Percentiles rank a stretch among this genome's conserved stretches.
These are phyloP conservation scores for Spisula subtruncata DNA, from an alignment of 2,888 invertebrate species.

Conservation along the genomic window DNA sequence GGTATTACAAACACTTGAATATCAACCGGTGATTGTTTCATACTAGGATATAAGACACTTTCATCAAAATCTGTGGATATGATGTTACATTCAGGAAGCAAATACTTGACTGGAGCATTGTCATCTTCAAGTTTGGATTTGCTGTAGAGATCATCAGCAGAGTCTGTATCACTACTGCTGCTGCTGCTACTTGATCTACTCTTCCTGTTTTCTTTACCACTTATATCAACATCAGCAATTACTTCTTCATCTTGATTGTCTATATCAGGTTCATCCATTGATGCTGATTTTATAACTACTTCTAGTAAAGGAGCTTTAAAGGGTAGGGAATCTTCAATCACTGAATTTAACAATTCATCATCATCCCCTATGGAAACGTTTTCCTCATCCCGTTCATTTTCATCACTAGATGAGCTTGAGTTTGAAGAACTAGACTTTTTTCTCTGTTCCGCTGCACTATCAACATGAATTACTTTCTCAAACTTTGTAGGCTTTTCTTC, in stretches of 20 bases:
- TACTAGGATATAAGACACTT: conserved; percentile 27
- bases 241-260: not conserved
- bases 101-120: conserved; percentile 36
- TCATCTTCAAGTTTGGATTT: conserved; percentile 21
- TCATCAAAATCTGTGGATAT: conserved; percentile 39
- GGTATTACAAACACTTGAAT: conserved; percentile 67
- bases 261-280: conserved; percentile 32
- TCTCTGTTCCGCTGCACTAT: not conserved
- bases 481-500: not conserved
- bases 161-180: conserved; percentile 38
- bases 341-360: conserved; percentile 57
- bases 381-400: not conserved
- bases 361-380: not conserved
- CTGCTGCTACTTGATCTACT: not conserved
- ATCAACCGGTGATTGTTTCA: conserved; percentile 51
- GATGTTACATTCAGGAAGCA: conserved; percentile 62
- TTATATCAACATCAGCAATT: not conserved
- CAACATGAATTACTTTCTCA: too few relatives aligned
- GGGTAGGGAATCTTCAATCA: conserved; percentile 68
- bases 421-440: conserved; percentile 2
- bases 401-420: not conserved
- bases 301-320: conserved; percentile 70
- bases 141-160: conserved; percentile 59
- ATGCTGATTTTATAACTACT: conserved; percentile 53
- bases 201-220: not conserved